These are phyloP conservation scores for Oryzias javanicus DNA, from an alignment of 2,113 vertebrate species.

Conservation along the genomic window DNA sequence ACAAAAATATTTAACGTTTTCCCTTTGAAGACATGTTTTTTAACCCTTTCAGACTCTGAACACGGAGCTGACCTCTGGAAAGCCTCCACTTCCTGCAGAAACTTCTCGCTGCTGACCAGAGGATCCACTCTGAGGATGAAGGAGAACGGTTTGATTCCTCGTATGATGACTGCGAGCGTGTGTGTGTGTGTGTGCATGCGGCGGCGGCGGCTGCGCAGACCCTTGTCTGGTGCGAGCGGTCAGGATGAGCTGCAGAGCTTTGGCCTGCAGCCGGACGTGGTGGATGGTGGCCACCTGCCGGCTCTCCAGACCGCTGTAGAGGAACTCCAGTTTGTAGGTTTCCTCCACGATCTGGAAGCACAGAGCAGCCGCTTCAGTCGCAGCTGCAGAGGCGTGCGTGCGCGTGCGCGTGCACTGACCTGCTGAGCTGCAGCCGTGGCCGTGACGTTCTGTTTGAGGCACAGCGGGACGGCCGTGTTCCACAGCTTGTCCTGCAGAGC, in stretches of 20 bases:
- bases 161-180: background rate
- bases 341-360: conserved; percentile 87
- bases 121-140: conserved; percentile 80
- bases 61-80: conserved; percentile 85
- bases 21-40: no score
- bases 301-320: conserved; percentile 92
- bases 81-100: conserved; percentile 90
- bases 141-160: background rate
- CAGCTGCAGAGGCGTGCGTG: background rate
- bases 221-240: conserved; percentile 84
- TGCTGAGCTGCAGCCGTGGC: conserved; percentile 89
- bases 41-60: no score
- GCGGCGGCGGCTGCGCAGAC: conserved; percentile 68
- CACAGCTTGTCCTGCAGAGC: conserved; percentile 95
- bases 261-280: conserved; percentile 92
- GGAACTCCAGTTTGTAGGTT: conserved; percentile 96
- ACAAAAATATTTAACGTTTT: no score
- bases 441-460: conserved; percentile 89
- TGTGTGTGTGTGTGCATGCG: background rate
- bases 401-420: conserved; percentile 61
- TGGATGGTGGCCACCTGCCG: conserved; percentile 90
- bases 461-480: conserved; percentile 91
- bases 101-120: conserved; percentile 88
- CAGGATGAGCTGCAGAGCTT: conserved; percentile 89
- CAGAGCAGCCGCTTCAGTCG: background rate